phyloP scores from a whole-genome alignment of 2,797 vertebrate species.

The Oryzias dopingdopingensis region DNA sequence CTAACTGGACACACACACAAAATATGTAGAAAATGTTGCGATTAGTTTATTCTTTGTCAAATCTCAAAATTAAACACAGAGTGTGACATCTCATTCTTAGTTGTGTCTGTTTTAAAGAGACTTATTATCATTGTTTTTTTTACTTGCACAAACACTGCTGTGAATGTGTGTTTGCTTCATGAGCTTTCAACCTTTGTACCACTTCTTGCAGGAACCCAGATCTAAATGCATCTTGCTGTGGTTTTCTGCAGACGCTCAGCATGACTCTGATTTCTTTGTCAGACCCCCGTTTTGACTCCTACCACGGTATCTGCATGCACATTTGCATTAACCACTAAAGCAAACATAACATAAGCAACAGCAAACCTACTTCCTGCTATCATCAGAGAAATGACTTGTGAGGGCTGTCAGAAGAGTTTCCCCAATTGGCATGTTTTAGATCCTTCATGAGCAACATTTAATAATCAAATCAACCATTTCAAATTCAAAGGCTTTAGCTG shows the following conservation, averaged over 20 bases:
- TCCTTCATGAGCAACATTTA: no score
- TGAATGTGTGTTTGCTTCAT: conserved; percentile 4
- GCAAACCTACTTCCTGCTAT: conserved; percentile 13
- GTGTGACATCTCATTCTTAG: neutral
- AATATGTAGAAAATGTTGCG: conserved; percentile 19
- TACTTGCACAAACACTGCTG: neutral
- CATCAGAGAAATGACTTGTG: conserved; percentile 16
- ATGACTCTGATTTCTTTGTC: conserved; percentile 79
- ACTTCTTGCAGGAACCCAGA: conserved; percentile 78
- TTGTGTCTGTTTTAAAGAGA: neutral
- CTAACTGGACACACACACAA: conserved; percentile 31
- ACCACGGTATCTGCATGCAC: conserved; percentile 70
- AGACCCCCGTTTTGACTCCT: conserved; percentile 52
- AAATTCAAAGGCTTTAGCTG: no score
- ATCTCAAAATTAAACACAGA: conserved; percentile 22
- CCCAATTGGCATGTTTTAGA: no score
- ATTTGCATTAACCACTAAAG: neutral
- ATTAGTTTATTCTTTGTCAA: conserved; percentile 19
- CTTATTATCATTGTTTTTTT: neutral
- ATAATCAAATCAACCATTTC: no score
- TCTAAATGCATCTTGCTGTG: conserved; percentile 86
- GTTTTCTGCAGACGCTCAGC: conserved; percentile 86
- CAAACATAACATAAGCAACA: conserved; percentile 4
- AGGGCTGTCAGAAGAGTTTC: neutral
- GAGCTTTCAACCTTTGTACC: conserved; percentile 12